A percentile compares a stretch with the other conserved stretches of the same genome.
These are phyloP conservation scores for Coracopsis vasa DNA, from an alignment of 2,113 vertebrate species.

Conservation along the genomic window DNA sequence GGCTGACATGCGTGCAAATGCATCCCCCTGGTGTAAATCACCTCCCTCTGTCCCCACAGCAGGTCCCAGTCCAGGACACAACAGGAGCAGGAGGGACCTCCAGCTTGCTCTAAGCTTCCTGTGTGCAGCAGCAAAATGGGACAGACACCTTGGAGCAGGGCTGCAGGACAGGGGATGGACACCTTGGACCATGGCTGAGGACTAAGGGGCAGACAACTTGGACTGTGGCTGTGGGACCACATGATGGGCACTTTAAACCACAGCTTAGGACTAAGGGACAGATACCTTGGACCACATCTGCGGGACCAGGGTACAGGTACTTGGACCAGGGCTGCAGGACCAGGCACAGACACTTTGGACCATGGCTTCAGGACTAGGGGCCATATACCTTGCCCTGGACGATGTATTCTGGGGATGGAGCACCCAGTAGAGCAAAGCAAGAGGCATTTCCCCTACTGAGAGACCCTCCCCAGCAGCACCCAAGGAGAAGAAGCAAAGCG, in stretches of 20 bases:
- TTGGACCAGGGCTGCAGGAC: neutral
- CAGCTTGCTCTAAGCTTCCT: accelerated
- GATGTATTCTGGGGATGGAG: neutral
- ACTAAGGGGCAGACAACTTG: neutral
- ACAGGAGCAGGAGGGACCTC: neutral
- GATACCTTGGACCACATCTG: neutral
- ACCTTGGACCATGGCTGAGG: neutral
- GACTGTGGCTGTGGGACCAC: neutral
- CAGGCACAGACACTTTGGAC: neutral
- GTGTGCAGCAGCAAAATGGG: neutral
- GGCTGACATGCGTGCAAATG: accelerated
- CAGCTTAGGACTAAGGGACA: neutral
- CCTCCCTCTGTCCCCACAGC: neutral
- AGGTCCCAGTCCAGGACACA: neutral
- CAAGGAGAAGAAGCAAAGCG: neutral
- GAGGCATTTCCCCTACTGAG: neutral
- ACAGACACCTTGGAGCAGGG: neutral
- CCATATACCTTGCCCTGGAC: neutral
- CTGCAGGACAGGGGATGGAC: neutral
- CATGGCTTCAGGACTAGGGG: too few species aligned
- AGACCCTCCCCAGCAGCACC: neutral
- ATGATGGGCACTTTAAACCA: neutral
- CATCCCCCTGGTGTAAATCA: accelerated
- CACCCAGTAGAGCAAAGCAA: neutral
- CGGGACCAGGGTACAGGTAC: neutral